These are phyloP conservation scores for Sipha flava DNA, from an alignment of 1,140 invertebrate genomes.

Conservation along the genomic window DNA sequence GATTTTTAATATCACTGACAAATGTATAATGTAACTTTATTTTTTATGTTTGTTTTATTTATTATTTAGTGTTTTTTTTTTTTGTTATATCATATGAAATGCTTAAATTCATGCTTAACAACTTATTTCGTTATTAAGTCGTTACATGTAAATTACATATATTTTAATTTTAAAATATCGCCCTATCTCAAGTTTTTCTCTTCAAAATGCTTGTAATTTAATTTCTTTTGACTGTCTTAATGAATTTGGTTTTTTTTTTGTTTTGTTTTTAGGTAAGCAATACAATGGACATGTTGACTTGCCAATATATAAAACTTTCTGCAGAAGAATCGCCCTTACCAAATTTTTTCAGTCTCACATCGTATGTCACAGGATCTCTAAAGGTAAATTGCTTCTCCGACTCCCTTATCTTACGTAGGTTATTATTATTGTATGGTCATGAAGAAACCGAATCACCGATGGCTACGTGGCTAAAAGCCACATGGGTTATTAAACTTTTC, in stretches of 20 bases:
- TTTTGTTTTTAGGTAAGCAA: slow-evolving; percentile 20
- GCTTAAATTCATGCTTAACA: no score
- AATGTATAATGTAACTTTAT: no score
- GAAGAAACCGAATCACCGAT: background rate
- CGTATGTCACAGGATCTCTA: slow-evolving; percentile 13
- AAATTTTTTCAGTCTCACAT: slow-evolving; percentile 13
- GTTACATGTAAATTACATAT: no score
- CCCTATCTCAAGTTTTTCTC: no score
- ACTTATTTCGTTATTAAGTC: no score
- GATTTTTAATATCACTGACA: no score
- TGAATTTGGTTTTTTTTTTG: background rate
- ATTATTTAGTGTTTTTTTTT: no score
- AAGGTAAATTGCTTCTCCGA: background rate
- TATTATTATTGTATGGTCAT: background rate
- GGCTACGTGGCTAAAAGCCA: background rate
- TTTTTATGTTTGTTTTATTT: no score
- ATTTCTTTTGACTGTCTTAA: no score
- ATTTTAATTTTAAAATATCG: no score
- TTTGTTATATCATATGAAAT: no score
- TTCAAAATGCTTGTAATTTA: no score
- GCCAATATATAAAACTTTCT: background rate
- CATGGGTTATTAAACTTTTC: slow-evolving; percentile 16
- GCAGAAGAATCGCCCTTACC: background rate
- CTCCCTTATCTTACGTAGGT: background rate
- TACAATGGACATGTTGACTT: slow-evolving; percentile 29